phyloP scores from a whole-genome alignment of 2,888 invertebrate species.

The Orthosia cruda region DNA sequence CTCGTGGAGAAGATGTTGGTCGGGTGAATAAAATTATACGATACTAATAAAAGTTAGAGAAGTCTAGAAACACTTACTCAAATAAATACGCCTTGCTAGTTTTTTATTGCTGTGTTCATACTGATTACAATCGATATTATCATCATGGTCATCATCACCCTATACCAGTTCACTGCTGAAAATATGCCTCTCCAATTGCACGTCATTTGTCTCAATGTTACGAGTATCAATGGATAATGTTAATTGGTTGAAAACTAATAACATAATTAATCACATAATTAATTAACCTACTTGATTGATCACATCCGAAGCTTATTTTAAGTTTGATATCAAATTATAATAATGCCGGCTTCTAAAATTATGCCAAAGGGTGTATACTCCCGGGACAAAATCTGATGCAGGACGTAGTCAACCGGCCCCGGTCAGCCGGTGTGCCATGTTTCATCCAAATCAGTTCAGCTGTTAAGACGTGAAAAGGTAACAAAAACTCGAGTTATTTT shows the following conservation, averaged over 20 bases:
- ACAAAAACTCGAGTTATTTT: no score
- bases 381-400: no score
- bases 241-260: neutral
- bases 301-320: neutral
- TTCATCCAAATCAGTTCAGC: no score
- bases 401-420: no score
- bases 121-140: neutral
- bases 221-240: neutral
- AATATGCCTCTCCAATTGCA: no score
- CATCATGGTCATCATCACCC: no score
- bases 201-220: neutral
- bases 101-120: neutral
- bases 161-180: conserved; percentile 7
- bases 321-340: neutral
- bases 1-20: conserved; percentile 24
- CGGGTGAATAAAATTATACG: conserved; percentile 4
- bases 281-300: neutral
- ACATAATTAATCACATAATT: neutral
- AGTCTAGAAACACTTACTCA: no score
- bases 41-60: neutral
- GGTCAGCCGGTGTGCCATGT: neutral
- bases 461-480: no score
- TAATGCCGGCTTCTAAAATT: no score
- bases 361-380: no score
- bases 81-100: neutral